Conservation (phyloP, 1,140 invertebrate species). For the Drosophila guanche region DNA sequence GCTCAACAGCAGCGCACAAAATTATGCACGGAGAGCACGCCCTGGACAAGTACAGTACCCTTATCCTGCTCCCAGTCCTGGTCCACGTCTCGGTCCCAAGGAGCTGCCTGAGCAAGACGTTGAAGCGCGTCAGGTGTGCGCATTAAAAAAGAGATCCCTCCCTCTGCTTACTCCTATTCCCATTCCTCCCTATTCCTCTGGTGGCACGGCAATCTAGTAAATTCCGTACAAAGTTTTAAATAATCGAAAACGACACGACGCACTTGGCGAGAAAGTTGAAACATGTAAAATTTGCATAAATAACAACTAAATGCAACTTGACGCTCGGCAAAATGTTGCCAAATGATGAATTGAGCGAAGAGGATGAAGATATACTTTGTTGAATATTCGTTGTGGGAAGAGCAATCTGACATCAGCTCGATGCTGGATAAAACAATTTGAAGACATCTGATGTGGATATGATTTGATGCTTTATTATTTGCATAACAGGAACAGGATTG, state of each 20-base stretch:
- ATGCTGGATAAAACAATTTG: no score
- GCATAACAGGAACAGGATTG: no score
- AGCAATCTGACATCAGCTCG: no score
- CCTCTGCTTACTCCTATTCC: background rate
- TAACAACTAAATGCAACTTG: constrained; percentile 82
- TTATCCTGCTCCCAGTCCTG: constrained; percentile 17
- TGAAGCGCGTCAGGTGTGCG: constrained; percentile 79
- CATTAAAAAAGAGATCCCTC: constrained; percentile 63
- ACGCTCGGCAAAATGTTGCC: constrained; percentile 69
- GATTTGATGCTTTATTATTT: no score
- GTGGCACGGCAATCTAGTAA: constrained; percentile 45
- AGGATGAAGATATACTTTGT: constrained; percentile 1
- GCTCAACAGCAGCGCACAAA: constrained; percentile 78
- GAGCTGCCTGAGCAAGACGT: constrained; percentile 56
- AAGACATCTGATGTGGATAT: no score
- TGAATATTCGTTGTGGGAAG: background rate
- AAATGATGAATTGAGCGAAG: constrained; percentile 68
- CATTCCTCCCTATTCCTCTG: no score
- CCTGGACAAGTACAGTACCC: constrained; percentile 5
- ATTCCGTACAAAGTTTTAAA: constrained; percentile 76
- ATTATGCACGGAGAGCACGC: constrained; percentile 67
- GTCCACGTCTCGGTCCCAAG: constrained; percentile 23
- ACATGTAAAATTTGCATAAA: constrained; percentile 83
- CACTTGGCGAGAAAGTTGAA: constrained; percentile 78
- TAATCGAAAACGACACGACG: constrained; percentile 81